Conservation (phyloP, 2,797 vertebrate species). For the Geotria australis region DNA sequence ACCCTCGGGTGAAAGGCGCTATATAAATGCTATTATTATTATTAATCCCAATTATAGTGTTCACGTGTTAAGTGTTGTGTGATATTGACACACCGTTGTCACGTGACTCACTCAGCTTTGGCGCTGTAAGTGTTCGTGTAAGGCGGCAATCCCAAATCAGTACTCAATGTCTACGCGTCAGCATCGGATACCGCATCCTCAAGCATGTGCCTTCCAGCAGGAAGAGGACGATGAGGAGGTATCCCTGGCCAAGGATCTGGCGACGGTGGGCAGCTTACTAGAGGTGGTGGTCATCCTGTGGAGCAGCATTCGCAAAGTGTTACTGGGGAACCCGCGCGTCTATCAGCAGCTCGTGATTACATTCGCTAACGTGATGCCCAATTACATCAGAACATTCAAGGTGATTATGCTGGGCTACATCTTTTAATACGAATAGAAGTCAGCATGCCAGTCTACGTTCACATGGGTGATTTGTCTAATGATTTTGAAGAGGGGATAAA, state of each 20-base stretch:
- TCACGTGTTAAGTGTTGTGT: too few relatives aligned
- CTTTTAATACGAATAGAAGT: not conserved
- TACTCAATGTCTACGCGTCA: too few relatives aligned
- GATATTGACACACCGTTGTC: too few relatives aligned
- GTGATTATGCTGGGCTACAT: constrained; percentile 10
- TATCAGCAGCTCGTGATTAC: constrained; percentile 28
- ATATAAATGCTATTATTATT: too few relatives aligned
- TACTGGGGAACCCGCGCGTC: constrained; percentile 38
- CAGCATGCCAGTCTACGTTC: too few relatives aligned
- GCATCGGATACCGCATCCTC: too few relatives aligned
- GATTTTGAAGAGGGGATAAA: not conserved
- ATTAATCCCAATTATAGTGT: too few relatives aligned
- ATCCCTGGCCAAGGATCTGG: constrained; percentile 18
- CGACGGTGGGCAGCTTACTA: constrained; percentile 34
- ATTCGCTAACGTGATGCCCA: constrained; percentile 40
- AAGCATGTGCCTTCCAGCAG: constrained; percentile 10
- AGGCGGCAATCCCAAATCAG: too few relatives aligned
- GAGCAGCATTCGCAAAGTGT: constrained; percentile 35
- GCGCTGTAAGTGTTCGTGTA: too few relatives aligned
- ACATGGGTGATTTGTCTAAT: too few relatives aligned
- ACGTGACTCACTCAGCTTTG: too few relatives aligned
- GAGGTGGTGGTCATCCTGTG: constrained; percentile 63
- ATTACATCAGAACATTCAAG: constrained; percentile 54
- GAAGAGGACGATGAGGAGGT: constrained; percentile 20
- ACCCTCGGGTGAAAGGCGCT: too few relatives aligned